Evolutionary conservation across 2,797 vertebrate genomes (phyloP).

Genomic region (Novumbra hubbsi): DNA sequence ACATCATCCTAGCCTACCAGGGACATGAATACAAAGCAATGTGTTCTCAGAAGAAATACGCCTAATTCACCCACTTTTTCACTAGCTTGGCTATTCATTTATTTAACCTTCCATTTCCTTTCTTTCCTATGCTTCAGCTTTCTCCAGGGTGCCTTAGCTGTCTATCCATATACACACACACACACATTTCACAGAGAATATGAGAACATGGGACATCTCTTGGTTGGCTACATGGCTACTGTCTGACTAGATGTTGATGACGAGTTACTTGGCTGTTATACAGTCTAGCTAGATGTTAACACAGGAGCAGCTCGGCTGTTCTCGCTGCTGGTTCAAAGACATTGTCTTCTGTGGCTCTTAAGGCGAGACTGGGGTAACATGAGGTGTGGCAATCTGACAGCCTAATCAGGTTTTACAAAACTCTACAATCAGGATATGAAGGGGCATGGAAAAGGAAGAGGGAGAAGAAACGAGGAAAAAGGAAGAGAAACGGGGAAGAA

Average conservation of each 20-base stretch:
- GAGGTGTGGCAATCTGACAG: constrained; percentile 32
- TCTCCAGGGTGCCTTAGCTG: constrained; percentile 48
- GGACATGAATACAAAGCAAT: constrained; percentile 64
- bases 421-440: constrained; percentile 27
- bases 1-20: constrained; percentile 46
- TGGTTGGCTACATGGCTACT: constrained; percentile 46
- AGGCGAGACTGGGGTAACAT: constrained; percentile 29
- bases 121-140: constrained; percentile 53
- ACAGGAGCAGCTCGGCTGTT: constrained; percentile 4
- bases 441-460: constrained; percentile 12
- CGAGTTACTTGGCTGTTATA: constrained; percentile 33
- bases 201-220: constrained; percentile 44
- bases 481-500: constrained; percentile 39
- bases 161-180: constrained; percentile 56
- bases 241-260: constrained; percentile 49
- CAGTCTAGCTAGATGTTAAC: constrained; percentile 54
- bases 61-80: constrained; percentile 35
- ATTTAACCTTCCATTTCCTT: constrained; percentile 63
- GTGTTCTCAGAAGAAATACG: constrained; percentile 60
- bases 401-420: constrained; percentile 31
- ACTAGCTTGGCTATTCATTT: constrained; percentile 58
- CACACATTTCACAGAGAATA: constrained; percentile 58
- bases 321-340: constrained; percentile 21
- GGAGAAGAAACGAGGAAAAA: constrained; percentile 37
- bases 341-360: constrained; percentile 9